Percentiles rank a stretch among this genome's conserved stretches.
Evolutionary conservation across 2,888 invertebrate species (phyloP).

Genomic region (Capitulum mitella): DNA sequence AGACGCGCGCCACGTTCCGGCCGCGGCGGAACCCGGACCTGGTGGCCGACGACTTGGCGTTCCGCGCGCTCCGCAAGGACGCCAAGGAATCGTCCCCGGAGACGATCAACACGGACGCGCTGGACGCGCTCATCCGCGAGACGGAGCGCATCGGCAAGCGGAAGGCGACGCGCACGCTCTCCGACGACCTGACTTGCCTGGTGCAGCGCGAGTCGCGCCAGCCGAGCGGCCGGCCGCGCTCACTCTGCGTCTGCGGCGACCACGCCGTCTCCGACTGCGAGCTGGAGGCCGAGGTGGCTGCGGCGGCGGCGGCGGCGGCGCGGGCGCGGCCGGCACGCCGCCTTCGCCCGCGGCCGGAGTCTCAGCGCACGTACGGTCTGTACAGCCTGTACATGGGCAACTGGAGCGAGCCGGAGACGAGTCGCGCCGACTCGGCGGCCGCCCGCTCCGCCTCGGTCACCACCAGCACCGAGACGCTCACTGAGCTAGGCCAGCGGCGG

Average conservation of each 20-base stretch:
- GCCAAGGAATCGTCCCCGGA: neutral
- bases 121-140: slow-evolving; percentile 11
- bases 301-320: neutral
- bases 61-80: slow-evolving; percentile 74
- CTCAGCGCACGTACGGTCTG: neutral
- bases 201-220: neutral
- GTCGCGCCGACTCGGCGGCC: neutral
- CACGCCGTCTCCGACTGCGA: neutral
- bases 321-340: neutral
- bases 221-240: neutral
- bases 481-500: neutral
- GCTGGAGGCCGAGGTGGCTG: neutral
- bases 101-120: neutral
- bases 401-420: neutral
- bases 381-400: slow-evolving; percentile 2
- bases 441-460: neutral
- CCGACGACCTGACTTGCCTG: neutral
- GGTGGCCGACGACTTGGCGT: slow-evolving; percentile 79
- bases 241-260: slow-evolving; percentile 1
- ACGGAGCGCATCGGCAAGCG: neutral
- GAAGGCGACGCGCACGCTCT: neutral
- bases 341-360: neutral
- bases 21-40: slow-evolving; percentile 68
- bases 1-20: slow-evolving; percentile 54
- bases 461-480: slow-evolving; percentile 13